Conservation (phyloP, 2,888 invertebrate genomes). For the Microchrysa polita region DNA sequence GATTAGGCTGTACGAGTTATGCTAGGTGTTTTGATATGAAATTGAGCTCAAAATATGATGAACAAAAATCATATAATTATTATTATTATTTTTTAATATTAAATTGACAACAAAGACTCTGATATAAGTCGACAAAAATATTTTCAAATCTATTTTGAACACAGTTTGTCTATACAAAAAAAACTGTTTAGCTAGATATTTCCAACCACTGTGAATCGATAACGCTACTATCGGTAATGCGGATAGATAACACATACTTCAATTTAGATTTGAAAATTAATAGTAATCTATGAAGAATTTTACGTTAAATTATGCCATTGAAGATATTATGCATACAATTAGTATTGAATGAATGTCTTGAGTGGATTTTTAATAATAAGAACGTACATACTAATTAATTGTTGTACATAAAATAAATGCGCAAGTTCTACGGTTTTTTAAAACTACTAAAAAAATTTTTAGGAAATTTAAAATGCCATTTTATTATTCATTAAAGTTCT, state of each 20-base stretch:
- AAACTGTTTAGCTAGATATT: not conserved
- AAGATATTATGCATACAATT: constrained; percentile 25
- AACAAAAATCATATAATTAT: constrained; percentile 34
- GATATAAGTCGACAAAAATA: not conserved
- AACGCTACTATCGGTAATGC: not conserved
- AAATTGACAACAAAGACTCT: constrained; percentile 1
- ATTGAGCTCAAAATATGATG: constrained; percentile 38
- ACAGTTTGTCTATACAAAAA: not conserved
- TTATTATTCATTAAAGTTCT: no score
- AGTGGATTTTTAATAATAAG: no score
- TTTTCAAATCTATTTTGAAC: constrained; percentile 24
- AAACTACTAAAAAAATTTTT: no score
- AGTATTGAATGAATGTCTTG: not conserved
- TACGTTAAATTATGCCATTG: constrained; percentile 31
- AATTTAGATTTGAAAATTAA: constrained; percentile 23
- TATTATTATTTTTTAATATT: not conserved
- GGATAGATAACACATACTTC: not conserved
- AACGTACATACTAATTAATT: no score
- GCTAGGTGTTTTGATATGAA: constrained; percentile 26
- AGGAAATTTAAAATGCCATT: no score
- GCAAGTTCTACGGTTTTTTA: no score
- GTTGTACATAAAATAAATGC: not conserved
- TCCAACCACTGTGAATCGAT: not conserved
- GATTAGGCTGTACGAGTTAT: constrained; percentile 18
- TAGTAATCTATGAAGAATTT: constrained; percentile 9